phyloP scores from a whole-genome alignment of 2,888 invertebrate species.

The Oscheius myriophilus region DNA sequence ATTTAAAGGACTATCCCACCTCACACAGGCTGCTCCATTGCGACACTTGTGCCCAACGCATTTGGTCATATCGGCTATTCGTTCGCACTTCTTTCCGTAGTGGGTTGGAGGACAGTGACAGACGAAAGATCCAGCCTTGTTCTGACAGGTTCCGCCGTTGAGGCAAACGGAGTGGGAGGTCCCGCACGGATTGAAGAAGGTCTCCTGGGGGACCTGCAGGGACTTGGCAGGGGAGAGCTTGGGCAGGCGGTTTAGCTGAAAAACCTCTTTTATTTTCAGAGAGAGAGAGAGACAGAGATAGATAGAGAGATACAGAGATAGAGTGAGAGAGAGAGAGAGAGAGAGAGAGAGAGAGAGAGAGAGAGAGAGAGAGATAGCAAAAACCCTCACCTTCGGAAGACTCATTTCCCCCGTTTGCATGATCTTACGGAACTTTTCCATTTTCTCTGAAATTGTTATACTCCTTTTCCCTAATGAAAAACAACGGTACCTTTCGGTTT shows the following conservation, averaged over 20 bases:
- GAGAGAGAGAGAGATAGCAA: no score
- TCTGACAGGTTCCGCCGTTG: constrained; percentile 38
- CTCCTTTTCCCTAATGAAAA: no score
- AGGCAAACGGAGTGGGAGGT: constrained; percentile 39
- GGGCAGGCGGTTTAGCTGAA: constrained; percentile 20
- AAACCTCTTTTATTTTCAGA: no score
- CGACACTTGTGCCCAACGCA: constrained; percentile 37
- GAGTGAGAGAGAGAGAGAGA: no score
- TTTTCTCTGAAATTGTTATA: no score
- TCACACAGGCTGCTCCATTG: constrained; percentile 46
- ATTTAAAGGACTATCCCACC: constrained; percentile 24
- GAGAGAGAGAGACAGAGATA: no score
- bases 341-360: no score
- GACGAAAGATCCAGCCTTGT: constrained; percentile 43
- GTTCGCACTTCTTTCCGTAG: constrained; percentile 50
- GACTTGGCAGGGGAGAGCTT: constrained; percentile 25
- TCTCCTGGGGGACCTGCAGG: constrained; percentile 21
- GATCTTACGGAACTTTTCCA: no score
- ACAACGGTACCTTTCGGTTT: no score
- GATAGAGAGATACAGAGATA: no score
- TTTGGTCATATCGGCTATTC: constrained; percentile 43
- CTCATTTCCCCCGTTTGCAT: no score
- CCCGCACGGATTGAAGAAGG: constrained; percentile 41
- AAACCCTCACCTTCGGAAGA: no score
- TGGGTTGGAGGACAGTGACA: constrained; percentile 46